Evolutionary conservation across 2,113 vertebrate genomes (phyloP).

Genomic region (Cheirogaleus medius): DNA sequence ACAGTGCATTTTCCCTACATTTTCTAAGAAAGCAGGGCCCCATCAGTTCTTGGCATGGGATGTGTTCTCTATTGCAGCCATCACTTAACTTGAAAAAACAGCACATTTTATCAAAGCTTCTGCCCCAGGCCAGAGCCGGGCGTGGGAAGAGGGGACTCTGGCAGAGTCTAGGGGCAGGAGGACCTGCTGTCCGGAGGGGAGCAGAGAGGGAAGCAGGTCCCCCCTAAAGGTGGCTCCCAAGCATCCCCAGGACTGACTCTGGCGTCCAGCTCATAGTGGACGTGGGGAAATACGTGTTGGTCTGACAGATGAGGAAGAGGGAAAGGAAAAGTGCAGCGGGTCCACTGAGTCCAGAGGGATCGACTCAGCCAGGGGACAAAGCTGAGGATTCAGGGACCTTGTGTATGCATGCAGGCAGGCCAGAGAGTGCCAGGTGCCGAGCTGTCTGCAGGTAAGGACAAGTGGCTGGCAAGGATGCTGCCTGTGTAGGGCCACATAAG

Average conservation of each 20-base stretch:
- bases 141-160: not conserved
- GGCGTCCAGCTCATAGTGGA: not conserved
- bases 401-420: too few relatives aligned
- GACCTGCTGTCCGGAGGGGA: not conserved
- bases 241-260: not conserved
- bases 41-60: not conserved
- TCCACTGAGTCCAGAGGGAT: not conserved
- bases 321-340: not conserved
- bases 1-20: not conserved
- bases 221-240: not conserved
- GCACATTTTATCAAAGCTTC: not conserved
- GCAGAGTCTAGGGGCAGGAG: not conserved
- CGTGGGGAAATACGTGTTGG: accelerated
- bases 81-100: not conserved
- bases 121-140: not conserved
- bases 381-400: not conserved
- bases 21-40: not conserved
- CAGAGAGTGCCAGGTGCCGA: not conserved
- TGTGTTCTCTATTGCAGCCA: not conserved
- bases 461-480: not conserved
- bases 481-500: not conserved
- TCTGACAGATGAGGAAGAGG: not conserved
- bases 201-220: not conserved
- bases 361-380: not conserved
- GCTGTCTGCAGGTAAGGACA: not conserved